Percentiles rank a stretch among this genome's conserved stretches.
Conservation (phyloP, 2,113 vertebrate species). For the Ibidorhyncha struthersii region DNA sequence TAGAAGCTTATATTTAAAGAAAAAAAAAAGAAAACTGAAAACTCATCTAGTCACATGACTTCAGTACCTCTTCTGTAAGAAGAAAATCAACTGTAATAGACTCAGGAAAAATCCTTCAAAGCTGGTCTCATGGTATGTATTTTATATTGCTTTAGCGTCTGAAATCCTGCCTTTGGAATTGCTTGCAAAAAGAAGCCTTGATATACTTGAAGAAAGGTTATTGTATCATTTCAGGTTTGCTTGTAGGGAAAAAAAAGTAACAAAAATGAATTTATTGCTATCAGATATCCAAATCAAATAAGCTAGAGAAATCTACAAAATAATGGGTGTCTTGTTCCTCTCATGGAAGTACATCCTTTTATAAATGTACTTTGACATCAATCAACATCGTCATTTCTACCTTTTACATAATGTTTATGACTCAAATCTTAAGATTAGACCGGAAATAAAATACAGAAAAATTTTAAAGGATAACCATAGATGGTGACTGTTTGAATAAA, state of each 20-base stretch:
- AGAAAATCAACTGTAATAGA: not conserved
- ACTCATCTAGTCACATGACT: not conserved
- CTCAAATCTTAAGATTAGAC: slow-evolving; percentile 1
- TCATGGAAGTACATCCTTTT: slow-evolving; percentile 23
- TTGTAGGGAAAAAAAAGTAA: not conserved
- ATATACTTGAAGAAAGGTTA: not conserved
- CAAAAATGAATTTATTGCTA: not conserved
- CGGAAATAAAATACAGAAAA: not conserved
- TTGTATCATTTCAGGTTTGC: not conserved
- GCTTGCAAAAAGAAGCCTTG: not conserved
- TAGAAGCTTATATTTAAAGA: not conserved
- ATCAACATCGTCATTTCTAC: slow-evolving; percentile 9
- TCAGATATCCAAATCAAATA: slow-evolving; percentile 61
- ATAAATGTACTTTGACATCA: slow-evolving; percentile 26
- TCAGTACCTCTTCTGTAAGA: not conserved
- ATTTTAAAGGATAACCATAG: not conserved
- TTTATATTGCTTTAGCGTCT: not conserved
- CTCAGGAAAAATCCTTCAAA: not conserved
- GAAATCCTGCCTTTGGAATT: not conserved
- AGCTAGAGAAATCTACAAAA: slow-evolving; percentile 45
- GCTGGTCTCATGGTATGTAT: not conserved
- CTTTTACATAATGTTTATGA: slow-evolving; percentile 12
- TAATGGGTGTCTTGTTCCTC: slow-evolving; percentile 10
- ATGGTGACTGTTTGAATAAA: not conserved
- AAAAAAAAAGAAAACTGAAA: not conserved